These are phyloP conservation scores for Apamea sordens DNA, from an alignment of 2,888 invertebrate genomes.

Conservation along the genomic window DNA sequence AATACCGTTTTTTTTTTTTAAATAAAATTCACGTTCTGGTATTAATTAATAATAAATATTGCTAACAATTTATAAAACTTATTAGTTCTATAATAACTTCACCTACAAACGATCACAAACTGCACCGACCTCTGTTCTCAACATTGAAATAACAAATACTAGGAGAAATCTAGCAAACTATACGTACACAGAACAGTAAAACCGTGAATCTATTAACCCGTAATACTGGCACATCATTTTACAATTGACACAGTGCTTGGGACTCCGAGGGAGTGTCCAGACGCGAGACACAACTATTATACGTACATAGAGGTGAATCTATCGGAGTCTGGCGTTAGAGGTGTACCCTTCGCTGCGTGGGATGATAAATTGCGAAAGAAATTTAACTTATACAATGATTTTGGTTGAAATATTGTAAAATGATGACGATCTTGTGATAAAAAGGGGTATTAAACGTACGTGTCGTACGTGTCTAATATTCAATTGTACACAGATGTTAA, in stretches of 20 bases:
- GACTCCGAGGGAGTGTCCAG: constrained; percentile 38
- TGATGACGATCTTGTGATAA: neutral
- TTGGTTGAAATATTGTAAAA: neutral
- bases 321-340: constrained; percentile 43
- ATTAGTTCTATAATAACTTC: neutral
- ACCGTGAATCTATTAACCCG: constrained; percentile 1
- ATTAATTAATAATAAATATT: neutral
- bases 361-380: neutral
- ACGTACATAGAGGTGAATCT: constrained; percentile 17
- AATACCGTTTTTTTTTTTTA: neutral
- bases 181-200: neutral
- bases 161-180: neutral
- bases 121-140: neutral
- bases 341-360: neutral
- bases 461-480: neutral
- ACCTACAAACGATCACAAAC: neutral
- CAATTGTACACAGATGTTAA: neutral
- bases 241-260: constrained; percentile 36
- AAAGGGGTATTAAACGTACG: neutral
- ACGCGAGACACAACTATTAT: constrained; percentile 11
- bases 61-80: no score
- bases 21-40: neutral
- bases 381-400: neutral
- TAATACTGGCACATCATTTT: constrained; percentile 36
- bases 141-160: neutral